Evolutionary conservation across 1,140 invertebrate species (phyloP).

Genomic region (Tetramorium parvispinum): DNA sequence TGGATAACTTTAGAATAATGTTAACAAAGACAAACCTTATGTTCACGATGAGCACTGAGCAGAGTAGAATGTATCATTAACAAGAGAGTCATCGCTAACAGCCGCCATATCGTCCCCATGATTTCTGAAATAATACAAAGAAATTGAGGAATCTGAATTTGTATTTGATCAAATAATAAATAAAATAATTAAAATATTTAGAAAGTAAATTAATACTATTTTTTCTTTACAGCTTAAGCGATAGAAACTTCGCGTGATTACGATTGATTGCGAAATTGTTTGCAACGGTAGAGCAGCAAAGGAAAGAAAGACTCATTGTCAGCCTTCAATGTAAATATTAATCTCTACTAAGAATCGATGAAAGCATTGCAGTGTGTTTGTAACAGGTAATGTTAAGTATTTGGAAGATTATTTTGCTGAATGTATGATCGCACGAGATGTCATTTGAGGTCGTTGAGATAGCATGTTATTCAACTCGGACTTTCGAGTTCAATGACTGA

Average conservation of each 20-base stretch:
- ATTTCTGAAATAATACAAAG: conserved; percentile 72
- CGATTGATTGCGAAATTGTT: neutral
- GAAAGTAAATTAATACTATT: neutral
- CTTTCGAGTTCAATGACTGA: conserved; percentile 76
- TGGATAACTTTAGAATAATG: neutral
- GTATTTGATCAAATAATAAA: neutral
- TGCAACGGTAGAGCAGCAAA: neutral
- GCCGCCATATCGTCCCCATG: conserved; percentile 76
- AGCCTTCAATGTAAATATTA: neutral
- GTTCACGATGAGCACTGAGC: conserved; percentile 82
- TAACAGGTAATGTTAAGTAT: neutral
- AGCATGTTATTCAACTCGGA: conserved; percentile 10
- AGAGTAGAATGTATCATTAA: conserved; percentile 71
- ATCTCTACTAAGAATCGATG: conserved; percentile 27
- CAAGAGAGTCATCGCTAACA: conserved; percentile 67
- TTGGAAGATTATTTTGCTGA: conserved; percentile 57
- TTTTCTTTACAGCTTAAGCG: neutral
- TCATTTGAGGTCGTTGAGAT: neutral
- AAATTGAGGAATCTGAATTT: conserved; percentile 60
- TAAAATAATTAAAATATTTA: conserved; percentile 2
- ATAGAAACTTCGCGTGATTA: neutral
- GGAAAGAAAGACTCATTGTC: neutral
- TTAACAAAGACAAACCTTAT: conserved; percentile 79
- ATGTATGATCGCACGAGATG: conserved; percentile 67
- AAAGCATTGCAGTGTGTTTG: neutral